These are phyloP conservation scores for Chiloscyllium plagiosum DNA, from an alignment of 2,113 vertebrate genomes.

Conservation along the genomic window DNA sequence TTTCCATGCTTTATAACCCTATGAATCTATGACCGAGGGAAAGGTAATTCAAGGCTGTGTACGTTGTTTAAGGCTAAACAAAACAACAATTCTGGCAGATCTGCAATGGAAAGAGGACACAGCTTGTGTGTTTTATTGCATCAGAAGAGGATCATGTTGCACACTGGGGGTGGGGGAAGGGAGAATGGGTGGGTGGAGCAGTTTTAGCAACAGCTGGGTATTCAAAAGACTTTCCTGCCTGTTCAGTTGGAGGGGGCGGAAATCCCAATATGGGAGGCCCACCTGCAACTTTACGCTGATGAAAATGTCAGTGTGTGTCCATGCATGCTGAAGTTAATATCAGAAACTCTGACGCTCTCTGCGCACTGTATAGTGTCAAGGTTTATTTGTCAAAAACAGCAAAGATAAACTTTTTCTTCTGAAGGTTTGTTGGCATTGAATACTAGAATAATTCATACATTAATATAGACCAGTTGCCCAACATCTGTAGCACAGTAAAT, in stretches of 20 bases:
- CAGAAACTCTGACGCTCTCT: no score
- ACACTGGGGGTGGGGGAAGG: neutral
- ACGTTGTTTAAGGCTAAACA: neutral
- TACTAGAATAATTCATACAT: neutral
- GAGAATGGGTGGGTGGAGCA: neutral
- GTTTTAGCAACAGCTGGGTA: neutral
- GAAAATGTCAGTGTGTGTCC: neutral
- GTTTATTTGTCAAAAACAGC: neutral
- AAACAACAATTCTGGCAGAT: neutral
- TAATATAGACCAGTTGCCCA: neutral
- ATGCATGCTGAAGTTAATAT: neutral
- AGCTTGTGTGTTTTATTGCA: neutral
- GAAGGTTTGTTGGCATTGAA: neutral
- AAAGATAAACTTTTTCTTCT: neutral
- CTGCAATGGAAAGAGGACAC: neutral
- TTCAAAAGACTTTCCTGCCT: neutral
- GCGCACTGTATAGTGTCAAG: neutral
- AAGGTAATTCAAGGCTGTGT: neutral
- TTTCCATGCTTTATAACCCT: no score
- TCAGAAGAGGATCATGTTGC: neutral
- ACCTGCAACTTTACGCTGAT: neutral
- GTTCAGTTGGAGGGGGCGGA: neutral
- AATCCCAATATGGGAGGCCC: neutral
- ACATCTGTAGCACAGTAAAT: no score
- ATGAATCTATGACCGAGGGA: neutral